Conservation (phyloP, 2,888 invertebrate species). For the Colletes collaris region DNA sequence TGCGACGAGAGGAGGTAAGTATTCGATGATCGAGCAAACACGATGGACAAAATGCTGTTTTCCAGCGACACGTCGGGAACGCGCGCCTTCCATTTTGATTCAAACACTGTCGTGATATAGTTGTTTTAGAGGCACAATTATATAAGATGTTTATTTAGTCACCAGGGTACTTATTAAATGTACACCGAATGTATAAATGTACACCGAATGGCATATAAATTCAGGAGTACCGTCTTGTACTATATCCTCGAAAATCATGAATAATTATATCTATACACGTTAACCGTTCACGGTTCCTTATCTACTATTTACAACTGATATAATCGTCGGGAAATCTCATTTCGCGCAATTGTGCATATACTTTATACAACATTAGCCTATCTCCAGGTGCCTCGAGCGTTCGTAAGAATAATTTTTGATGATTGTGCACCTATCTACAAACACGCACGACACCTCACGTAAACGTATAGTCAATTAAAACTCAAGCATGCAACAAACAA, state of each 20-base stretch:
- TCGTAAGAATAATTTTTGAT: conserved; percentile 21
- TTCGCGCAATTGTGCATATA: conserved; percentile 46
- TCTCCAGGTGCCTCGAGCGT: neutral
- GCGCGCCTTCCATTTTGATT: no score
- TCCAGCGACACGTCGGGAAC: neutral
- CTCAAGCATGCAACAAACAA: conserved; percentile 38
- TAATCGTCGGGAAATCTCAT: conserved; percentile 26
- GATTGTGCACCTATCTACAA: conserved; percentile 30
- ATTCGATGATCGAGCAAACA: neutral
- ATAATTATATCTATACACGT: conserved; percentile 43
- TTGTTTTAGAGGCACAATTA: conserved; percentile 53
- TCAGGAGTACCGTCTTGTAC: conserved; percentile 65
- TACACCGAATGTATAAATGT: conserved; percentile 63
- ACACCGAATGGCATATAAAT: conserved; percentile 69
- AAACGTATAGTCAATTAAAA: conserved; percentile 6
- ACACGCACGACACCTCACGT: conserved; percentile 16
- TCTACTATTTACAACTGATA: conserved; percentile 63
- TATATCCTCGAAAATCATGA: conserved; percentile 54
- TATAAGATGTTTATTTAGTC: conserved; percentile 64
- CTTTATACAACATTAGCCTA: conserved; percentile 53
- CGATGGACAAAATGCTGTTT: no score
- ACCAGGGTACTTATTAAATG: conserved; percentile 66
- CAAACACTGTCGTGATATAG: neutral
- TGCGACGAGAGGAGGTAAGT: neutral
- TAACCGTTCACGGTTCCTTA: conserved; percentile 36